Evolutionary conservation across 2,797 vertebrate genomes (phyloP).

Genomic region (Picus viridis): DNA sequence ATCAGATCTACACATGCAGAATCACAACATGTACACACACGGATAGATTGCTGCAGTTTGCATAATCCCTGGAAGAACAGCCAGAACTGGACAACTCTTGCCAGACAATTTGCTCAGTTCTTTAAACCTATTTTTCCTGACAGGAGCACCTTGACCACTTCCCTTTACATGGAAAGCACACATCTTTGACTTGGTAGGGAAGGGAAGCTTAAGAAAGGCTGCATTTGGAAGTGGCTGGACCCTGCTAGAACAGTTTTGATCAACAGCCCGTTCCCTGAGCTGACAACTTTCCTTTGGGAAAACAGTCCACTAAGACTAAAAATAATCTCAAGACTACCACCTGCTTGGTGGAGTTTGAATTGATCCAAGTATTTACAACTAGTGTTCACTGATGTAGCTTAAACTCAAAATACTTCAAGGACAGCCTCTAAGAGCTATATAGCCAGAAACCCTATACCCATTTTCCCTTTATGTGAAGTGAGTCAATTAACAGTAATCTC

Average conservation of each 20-base stretch:
- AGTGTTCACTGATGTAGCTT: background rate
- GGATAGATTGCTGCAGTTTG: background rate
- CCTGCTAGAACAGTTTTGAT: background rate
- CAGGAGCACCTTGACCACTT: background rate
- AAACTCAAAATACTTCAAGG: background rate
- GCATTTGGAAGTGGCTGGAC: background rate
- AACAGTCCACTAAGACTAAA: background rate
- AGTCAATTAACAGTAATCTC: background rate
- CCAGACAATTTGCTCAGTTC: background rate
- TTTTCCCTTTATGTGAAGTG: background rate
- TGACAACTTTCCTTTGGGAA: background rate
- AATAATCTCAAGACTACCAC: background rate
- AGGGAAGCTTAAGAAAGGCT: background rate
- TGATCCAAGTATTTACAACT: background rate
- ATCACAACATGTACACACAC: rapidly evolving
- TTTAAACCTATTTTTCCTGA: background rate
- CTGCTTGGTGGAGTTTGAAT: background rate
- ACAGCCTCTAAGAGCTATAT: background rate
- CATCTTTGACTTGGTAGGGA: background rate
- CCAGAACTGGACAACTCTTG: background rate
- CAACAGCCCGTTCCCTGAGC: background rate
- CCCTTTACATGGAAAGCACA: background rate
- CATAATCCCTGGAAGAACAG: background rate
- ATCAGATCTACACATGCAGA: background rate
- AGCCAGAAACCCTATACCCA: background rate